Conservation (phyloP, 2,113 vertebrate genomes). For the Crocuta crocuta region DNA sequence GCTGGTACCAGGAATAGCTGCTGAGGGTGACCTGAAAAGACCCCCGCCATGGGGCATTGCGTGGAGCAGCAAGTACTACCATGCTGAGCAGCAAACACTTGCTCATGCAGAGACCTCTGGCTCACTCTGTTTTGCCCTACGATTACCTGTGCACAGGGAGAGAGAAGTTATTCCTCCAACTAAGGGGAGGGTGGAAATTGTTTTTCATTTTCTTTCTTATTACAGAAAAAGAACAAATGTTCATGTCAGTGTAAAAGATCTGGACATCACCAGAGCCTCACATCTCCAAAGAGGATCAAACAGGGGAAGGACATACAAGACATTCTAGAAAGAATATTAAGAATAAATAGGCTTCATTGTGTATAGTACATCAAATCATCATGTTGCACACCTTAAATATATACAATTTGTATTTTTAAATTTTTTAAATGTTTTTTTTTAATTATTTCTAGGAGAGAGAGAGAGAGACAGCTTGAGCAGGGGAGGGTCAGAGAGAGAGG, state of each 20-base stretch:
- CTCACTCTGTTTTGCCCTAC: background rate
- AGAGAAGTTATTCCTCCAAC: background rate
- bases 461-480: too few species aligned
- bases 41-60: background rate
- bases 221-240: background rate
- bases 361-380: background rate
- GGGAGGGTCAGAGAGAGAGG: too few species aligned
- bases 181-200: background rate
- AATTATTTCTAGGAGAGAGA: too few species aligned
- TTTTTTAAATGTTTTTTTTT: too few species aligned
- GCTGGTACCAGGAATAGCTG: background rate
- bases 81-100: background rate
- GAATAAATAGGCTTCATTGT: background rate
- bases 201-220: conserved; percentile 40
- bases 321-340: background rate
- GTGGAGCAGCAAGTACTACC: background rate
- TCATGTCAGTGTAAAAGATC: background rate
- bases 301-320: rapidly evolving
- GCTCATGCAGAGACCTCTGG: background rate
- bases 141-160: background rate
- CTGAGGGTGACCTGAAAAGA: background rate
- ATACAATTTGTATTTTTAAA: background rate
- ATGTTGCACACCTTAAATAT: background rate
- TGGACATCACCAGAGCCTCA: background rate
- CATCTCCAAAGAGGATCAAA: background rate